These are phyloP conservation scores for Therioaphis trifolii DNA, from an alignment of 2,888 invertebrate genomes.

Conservation along the genomic window DNA sequence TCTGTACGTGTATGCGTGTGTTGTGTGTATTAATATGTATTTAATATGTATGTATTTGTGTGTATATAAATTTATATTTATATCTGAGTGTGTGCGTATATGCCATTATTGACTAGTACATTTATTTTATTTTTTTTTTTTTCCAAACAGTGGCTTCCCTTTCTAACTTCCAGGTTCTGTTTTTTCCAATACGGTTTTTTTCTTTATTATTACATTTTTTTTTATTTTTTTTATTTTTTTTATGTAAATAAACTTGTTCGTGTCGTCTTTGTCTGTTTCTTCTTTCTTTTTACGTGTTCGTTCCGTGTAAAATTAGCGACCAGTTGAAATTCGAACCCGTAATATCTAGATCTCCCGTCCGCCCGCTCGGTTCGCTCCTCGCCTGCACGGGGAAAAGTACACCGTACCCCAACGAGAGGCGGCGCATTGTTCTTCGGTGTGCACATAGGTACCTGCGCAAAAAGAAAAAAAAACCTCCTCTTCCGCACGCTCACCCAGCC, in stretches of 20 bases:
- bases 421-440: conserved; percentile 47
- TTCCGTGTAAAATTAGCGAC: conserved; percentile 60
- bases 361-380: conserved; percentile 42
- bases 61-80: neutral
- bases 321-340: conserved; percentile 62
- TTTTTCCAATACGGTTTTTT: conserved; percentile 48
- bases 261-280: conserved; percentile 61
- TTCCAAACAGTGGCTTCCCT: conserved; percentile 56
- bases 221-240: conserved; percentile 31
- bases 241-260: conserved; percentile 62
- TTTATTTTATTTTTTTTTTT: conserved; percentile 16
- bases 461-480: conserved; percentile 25
- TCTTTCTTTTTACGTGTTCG: conserved; percentile 43
- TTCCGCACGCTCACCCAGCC: no score
- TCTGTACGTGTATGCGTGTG: neutral
- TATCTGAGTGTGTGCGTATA: neutral
- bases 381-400: conserved; percentile 37
- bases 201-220: neutral
- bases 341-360: conserved; percentile 53
- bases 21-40: neutral
- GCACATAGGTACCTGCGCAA: no score
- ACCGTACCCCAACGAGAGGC: conserved; percentile 31
- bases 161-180: conserved; percentile 54
- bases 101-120: conserved; percentile 33
- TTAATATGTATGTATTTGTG: neutral